phyloP scores from a whole-genome alignment of 2,888 invertebrate genomes.

The Drosophila setosimentum region DNA sequence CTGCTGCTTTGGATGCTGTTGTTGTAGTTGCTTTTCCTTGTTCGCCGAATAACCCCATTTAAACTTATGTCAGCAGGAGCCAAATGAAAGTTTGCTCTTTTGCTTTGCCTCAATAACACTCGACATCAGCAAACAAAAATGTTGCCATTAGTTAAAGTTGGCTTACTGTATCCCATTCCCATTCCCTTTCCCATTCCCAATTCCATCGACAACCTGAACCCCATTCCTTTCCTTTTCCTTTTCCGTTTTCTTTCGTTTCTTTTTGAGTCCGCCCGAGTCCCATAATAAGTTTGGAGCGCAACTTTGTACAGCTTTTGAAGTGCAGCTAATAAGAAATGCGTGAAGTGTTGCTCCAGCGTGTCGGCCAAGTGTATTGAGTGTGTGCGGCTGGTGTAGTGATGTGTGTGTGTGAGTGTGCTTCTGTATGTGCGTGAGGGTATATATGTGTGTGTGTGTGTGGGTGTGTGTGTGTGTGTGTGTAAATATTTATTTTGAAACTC shows the following conservation, averaged over 20 bases:
- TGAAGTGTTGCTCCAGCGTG: slow-evolving; percentile 64
- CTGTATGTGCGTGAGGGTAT: slow-evolving; percentile 1
- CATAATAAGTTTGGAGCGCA: slow-evolving; percentile 65
- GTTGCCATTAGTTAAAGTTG: slow-evolving; percentile 68
- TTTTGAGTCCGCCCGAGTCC: slow-evolving; percentile 30
- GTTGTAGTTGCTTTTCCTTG: slow-evolving; percentile 15
- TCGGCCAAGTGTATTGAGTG: slow-evolving; percentile 42
- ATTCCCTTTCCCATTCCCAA: background rate
- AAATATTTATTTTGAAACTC: slow-evolving; percentile 72
- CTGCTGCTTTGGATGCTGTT: slow-evolving; percentile 5
- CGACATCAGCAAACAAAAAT: slow-evolving; percentile 68
- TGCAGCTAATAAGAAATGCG: slow-evolving; percentile 77
- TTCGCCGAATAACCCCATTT: slow-evolving; percentile 61
- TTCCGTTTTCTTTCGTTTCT: slow-evolving; percentile 24
- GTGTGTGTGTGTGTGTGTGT: slow-evolving; percentile 40
- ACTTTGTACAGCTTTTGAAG: slow-evolving; percentile 57
- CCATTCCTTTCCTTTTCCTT: slow-evolving; percentile 14
- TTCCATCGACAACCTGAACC: background rate
- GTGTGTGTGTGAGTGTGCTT: slow-evolving; percentile 4
- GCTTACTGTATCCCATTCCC: slow-evolving; percentile 29
- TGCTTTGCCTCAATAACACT: slow-evolving; percentile 67
- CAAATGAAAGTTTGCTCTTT: slow-evolving; percentile 69
- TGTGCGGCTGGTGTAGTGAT: slow-evolving; percentile 3
- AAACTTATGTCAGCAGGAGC: slow-evolving; percentile 73
- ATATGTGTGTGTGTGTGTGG: background rate